These are phyloP conservation scores for Theristicus caerulescens DNA, from an alignment of 2,113 vertebrate genomes.

Conservation along the genomic window DNA sequence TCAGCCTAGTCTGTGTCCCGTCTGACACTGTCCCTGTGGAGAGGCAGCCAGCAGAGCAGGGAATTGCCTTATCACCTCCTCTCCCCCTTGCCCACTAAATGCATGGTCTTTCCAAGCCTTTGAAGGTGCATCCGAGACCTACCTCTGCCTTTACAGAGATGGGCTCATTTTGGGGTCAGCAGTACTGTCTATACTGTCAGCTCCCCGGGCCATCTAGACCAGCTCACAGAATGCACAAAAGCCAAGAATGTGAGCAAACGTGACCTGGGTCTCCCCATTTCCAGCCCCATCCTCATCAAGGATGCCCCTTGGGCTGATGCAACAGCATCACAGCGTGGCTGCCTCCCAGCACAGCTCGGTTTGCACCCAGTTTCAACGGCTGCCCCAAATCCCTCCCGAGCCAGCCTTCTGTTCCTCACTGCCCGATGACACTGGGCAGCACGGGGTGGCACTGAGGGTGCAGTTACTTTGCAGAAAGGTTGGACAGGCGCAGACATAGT, in stretches of 20 bases:
- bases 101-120: neutral
- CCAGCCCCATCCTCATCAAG: neutral
- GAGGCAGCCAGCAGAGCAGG: neutral
- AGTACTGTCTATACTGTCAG: neutral
- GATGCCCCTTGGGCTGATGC: neutral
- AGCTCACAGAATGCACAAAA: neutral
- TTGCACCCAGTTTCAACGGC: fast-evolving
- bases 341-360: neutral
- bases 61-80: neutral
- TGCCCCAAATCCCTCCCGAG: neutral
- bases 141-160: neutral
- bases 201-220: neutral
- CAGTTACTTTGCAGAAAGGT: neutral
- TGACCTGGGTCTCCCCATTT: neutral
- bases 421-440: neutral
- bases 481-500: neutral
- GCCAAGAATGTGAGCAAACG: neutral
- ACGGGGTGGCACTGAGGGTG: neutral
- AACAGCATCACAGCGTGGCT: neutral
- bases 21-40: neutral
- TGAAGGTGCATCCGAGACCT: neutral
- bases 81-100: neutral
- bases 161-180: neutral
- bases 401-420: neutral
- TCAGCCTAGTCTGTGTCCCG: neutral